Conservation (phyloP, 2,888 invertebrate genomes). For the Morinoia aosen region DNA sequence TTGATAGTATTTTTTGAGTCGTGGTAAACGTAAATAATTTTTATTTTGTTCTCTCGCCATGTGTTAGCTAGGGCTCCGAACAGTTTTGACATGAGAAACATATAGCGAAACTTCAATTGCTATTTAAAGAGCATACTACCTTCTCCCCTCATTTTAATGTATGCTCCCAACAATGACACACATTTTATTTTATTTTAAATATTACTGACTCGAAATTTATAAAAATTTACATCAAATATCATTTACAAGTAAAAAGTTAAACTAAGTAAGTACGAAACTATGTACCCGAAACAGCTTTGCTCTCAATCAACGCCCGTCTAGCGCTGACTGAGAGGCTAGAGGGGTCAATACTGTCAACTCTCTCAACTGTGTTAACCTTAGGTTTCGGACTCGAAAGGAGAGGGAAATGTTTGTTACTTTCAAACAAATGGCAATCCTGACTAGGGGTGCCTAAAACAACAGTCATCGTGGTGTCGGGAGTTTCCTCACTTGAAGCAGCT, state of each 20-base stretch:
- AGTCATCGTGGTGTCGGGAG: slow-evolving; percentile 53
- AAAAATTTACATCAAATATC: background rate
- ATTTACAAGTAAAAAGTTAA: background rate
- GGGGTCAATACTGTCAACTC: slow-evolving; percentile 14
- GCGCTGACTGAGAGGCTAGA: slow-evolving; percentile 41
- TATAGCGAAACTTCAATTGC: background rate
- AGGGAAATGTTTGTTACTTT: background rate
- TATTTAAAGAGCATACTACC: background rate
- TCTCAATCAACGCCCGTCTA: slow-evolving; percentile 18
- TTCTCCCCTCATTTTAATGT: background rate
- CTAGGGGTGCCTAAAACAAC: slow-evolving; percentile 26
- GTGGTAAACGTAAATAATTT: no score
- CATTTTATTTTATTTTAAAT: background rate
- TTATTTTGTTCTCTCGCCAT: no score
- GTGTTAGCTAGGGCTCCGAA: background rate
- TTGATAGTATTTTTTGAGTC: no score
- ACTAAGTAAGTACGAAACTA: background rate
- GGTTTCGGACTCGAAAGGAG: background rate
- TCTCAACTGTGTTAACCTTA: background rate
- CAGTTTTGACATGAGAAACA: background rate
- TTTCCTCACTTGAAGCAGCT: background rate
- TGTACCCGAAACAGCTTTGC: background rate
- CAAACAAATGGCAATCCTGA: background rate
- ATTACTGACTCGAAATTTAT: background rate
- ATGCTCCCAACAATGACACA: background rate